A percentile compares a stretch with the other conserved stretches of the same genome.
Conservation (phyloP, 1,140 invertebrate species). For the Drosophila virilis region DNA sequence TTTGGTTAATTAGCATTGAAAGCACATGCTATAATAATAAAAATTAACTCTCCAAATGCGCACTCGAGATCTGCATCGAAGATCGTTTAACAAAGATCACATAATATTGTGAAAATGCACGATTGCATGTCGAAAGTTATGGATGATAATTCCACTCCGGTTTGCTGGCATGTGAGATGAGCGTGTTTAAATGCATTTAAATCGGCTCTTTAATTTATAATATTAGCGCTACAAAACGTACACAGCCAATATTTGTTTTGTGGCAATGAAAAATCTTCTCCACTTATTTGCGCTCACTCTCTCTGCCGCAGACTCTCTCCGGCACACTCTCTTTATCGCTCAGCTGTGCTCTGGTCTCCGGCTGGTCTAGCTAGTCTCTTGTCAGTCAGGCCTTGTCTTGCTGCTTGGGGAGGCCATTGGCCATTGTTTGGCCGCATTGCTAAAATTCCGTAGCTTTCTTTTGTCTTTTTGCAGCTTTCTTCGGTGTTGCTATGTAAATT, state of each 20-base stretch:
- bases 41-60: neutral
- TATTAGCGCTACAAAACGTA: constrained; percentile 13
- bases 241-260: constrained; percentile 16
- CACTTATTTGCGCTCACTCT: neutral
- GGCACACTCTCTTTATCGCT: neutral
- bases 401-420: constrained; percentile 47
- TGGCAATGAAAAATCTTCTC: neutral
- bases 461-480: constrained; percentile 62
- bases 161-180: constrained; percentile 38
- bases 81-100: constrained; percentile 8
- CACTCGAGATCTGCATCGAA: neutral
- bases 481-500: constrained; percentile 59
- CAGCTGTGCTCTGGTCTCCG: constrained; percentile 3
- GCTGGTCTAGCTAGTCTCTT: constrained; percentile 51
- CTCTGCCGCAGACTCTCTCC: neutral
- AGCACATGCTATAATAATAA: too few relatives aligned
- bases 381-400: constrained; percentile 14
- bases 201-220: constrained; percentile 61
- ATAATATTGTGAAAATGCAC: constrained; percentile 20
- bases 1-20: neutral
- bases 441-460: constrained; percentile 79
- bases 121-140: constrained; percentile 12
- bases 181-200: constrained; percentile 72
- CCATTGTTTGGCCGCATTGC: constrained; percentile 70
- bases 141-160: neutral